Conservation (phyloP, 1,140 invertebrate species). For the Glossosoma conforme region DNA sequence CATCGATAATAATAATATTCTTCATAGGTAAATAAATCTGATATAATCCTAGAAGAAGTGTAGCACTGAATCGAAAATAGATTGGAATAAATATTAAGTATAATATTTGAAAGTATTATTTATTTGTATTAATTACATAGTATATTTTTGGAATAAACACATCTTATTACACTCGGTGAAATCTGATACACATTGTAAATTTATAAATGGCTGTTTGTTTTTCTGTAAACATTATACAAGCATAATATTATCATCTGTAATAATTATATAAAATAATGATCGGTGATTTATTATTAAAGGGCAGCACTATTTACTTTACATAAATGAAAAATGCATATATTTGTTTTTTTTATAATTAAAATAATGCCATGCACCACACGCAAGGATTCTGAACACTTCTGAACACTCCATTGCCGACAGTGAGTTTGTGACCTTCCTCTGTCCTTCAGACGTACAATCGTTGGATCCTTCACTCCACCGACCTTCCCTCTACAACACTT, state of each 20-base stretch:
- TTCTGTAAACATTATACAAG: conserved; percentile 6
- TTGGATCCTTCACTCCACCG: conserved; percentile 5
- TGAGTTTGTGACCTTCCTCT: conserved; percentile 25
- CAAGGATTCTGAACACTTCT: conserved; percentile 21
- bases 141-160: too few species aligned
- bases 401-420: conserved; percentile 17
- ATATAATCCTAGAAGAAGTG: not conserved
- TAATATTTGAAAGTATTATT: too few species aligned
- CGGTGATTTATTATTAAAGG: conserved; percentile 3
- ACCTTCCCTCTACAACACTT: conserved; percentile 27
- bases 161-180: too few species aligned
- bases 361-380: conserved; percentile 25
- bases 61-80: too few species aligned
- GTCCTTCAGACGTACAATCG: conserved; percentile 3
- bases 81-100: too few species aligned
- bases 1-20: not conserved
- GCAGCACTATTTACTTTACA: conserved; percentile 3
- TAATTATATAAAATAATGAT: not conserved
- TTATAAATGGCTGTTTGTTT: not conserved
- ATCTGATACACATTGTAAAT: not conserved
- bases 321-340: conserved; percentile 18
- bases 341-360: conserved; percentile 8
- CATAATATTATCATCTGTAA: conserved; percentile 1
- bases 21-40: not conserved
- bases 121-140: too few species aligned